Evolutionary conservation across 2,888 invertebrate genomes (phyloP).

Genomic region (Drosophila maculinotata): DNA sequence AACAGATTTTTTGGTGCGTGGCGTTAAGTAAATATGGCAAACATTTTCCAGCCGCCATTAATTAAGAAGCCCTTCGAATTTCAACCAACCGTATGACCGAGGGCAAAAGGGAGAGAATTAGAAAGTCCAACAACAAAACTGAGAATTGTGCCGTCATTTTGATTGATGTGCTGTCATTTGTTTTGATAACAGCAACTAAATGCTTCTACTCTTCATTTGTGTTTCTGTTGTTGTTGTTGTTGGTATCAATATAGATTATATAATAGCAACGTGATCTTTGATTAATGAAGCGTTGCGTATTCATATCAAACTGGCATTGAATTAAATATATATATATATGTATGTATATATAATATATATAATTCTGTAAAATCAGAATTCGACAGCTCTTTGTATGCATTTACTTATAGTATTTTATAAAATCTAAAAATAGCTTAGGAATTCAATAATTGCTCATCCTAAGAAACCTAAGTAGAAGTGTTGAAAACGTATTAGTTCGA

Average conservation of each 20-base stretch:
- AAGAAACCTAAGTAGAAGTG: too few relatives aligned
- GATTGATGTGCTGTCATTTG: conserved; percentile 66
- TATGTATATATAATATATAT: background rate
- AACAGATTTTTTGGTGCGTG: conserved; percentile 53
- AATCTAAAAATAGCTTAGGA: too few relatives aligned
- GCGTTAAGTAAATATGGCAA: conserved; percentile 46
- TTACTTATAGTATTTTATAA: too few relatives aligned
- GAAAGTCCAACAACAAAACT: conserved; percentile 12
- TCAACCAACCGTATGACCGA: conserved; percentile 24
- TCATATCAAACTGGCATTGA: conserved; percentile 14
- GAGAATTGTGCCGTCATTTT: conserved; percentile 45
- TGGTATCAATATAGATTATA: conserved; percentile 16
- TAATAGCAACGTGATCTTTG: conserved; percentile 35
- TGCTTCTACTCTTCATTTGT: conserved; percentile 7
- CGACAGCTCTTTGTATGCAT: background rate
- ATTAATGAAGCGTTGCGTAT: conserved; percentile 49
- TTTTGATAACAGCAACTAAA: conserved; percentile 40
- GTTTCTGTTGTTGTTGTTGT: conserved; percentile 13
- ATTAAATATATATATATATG: conserved; percentile 3
- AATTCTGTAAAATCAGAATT: background rate
- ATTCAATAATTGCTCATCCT: too few relatives aligned
- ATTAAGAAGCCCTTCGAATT: conserved; percentile 59
- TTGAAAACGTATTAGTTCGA: too few relatives aligned
- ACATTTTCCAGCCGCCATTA: conserved; percentile 55
- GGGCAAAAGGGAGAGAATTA: background rate